Percentiles rank a stretch among this genome's conserved stretches.
These are phyloP conservation scores for Todiramphus chloris DNA, from an alignment of 2,113 vertebrate genomes.

Conservation along the genomic window DNA sequence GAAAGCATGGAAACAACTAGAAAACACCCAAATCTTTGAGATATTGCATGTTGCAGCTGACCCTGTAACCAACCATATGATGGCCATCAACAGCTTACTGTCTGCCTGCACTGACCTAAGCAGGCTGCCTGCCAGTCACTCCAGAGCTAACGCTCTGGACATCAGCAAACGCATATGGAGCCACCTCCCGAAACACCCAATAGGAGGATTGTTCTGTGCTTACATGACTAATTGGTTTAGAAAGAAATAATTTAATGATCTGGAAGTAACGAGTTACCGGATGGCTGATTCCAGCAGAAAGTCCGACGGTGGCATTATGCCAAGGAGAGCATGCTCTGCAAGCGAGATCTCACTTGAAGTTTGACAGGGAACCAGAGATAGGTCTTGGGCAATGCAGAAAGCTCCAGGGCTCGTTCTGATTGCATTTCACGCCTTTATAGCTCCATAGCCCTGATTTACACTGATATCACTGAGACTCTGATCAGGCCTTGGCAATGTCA, in stretches of 20 bases:
- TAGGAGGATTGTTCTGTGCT: neutral
- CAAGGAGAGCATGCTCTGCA: fast-evolving
- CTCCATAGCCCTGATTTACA: neutral
- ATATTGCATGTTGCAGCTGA: neutral
- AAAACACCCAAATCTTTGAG: fast-evolving
- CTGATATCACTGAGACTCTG: neutral
- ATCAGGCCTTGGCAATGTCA: neutral
- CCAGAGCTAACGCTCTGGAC: neutral
- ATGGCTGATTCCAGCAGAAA: neutral
- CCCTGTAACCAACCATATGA: neutral
- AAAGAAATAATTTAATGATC: neutral
- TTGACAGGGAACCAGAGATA: neutral
- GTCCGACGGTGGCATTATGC: neutral
- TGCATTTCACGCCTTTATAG: neutral
- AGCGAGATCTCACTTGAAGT: neutral
- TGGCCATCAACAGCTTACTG: neutral
- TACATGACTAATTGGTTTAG: constrained; percentile 4
- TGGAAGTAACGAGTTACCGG: neutral
- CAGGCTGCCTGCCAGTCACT: neutral
- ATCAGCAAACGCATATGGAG: neutral
- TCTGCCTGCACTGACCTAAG: neutral
- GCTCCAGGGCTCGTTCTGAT: neutral
- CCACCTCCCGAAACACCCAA: neutral
- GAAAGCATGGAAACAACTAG: neutral
- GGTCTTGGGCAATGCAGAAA: neutral